Evolutionary conservation across 2,113 vertebrate genomes (phyloP), one percentile per base, ranked within the genome.

Genomic region (Oxyruncus cristatus): DNA sequence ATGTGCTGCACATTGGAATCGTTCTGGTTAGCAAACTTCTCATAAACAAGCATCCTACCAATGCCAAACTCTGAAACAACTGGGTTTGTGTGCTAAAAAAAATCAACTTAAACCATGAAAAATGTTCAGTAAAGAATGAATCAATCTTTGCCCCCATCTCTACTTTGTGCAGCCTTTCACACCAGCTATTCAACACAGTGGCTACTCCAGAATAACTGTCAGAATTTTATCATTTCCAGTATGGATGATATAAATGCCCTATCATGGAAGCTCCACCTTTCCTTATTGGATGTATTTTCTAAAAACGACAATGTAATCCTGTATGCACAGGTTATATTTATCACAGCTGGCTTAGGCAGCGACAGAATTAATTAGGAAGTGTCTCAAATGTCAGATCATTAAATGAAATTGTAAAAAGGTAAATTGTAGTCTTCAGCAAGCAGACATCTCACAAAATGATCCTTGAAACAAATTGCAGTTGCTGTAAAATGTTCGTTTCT

Each of bases 311-410:
- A 61, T 62, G 50, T 78, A 56, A 84, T 85, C 91, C 90, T 84
- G 79, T 85, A 88, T 35, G 83, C 75, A 55, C 63, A 52, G 90
- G 89, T 95, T 89, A 47, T 81, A 86, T 95, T 95, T 87, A 95
- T 90, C 93, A 68, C 95, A 97, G 93, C 95, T 78, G 71, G 94
- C 59, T 96, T 92, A 94, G 90, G 75, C 91, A 94, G 95, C 70
- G 79, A 37, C 80, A 71, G 93, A 94, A 91, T 96, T 93, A 95
- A 97, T 95, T 92, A 96, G 90, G 91, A 96, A 93, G 62, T 76
- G 87, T 89, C 93, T 95, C 88, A 91, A 95, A 96, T 92, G 95
- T 93, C 97, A 96, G 89, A 76, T 94, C 89, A 61, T 95, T 96
- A 96, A 95, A 88, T 83, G 83, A 93, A 97, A 96, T 85, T 84